Evolutionary conservation across 30 jellyfish, hydroid and myxozoan genomes (phyloP), one percentile per base, ranked within the genome.

Genomic region (Rhopilema esculentum): DNA sequence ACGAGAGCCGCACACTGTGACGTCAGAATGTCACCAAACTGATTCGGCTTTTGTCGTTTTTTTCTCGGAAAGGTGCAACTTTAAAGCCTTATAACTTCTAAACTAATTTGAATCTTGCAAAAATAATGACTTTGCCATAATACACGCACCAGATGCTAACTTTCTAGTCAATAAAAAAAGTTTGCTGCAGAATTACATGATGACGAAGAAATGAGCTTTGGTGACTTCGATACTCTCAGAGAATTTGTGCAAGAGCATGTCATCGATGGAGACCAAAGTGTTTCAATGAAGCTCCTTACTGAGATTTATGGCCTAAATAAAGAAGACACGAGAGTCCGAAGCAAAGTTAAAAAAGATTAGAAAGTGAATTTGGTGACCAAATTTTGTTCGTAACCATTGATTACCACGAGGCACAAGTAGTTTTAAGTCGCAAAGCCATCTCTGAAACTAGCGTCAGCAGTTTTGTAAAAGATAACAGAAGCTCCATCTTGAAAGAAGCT

Each of bases 401-500:
- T n/a, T n/a, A 84, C 31, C 79, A 83, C 22, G 51, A 27, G 23
- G 72, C 72, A 28, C 79, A 72, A 32, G 81, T 52, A 12, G 87
- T 84, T 16, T 50, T 84, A 18, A 84, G 81, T 76, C 69, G 83
- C 15, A 82, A 82, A 82, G 69, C 83, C 83, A 75, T 82, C 20
- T 75, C 25, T 75, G 12, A 75, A 48, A 72, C 73, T 4, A 19
- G 0, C 25, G 4, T 51, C 24, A 25, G 25, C 19, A 23, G 51
- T 20, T 25, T 53, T 16, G 25, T 27, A 19, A 30, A 48, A 6
- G 25, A 25, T 49, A 22, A 23, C 53, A 16, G 64, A 4, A 75
- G 64, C 2, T 16, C 1, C 12, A 77, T 77, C 74, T 27, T 77
- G 27, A 22, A 30, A 77, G 87, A 77, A 61, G 22, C 31, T 15